Base-by-base conservation (phyloP, 2,888 invertebrate species). In the Xestobium rufovillosum region DNA sequence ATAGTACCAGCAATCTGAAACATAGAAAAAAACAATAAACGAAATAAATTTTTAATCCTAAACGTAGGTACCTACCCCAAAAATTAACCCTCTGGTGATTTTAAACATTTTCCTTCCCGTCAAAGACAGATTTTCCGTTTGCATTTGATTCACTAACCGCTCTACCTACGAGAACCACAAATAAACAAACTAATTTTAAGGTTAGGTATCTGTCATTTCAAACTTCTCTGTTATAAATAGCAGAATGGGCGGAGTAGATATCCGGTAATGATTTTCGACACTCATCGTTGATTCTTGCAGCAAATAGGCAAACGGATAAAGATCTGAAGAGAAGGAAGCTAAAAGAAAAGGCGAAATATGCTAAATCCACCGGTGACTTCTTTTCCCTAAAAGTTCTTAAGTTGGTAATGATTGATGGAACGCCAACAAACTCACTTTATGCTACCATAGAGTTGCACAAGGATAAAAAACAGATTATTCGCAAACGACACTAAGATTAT, bases 1-100 rank as follows among this genome's bases (percentile, higher is more conserved):
- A 34, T 14, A 2, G 34, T 10, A 1, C 34, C 34, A 34, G 34
- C 34, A 26, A 34, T 34, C 34, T 34, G n/a, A 10, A 34, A 34
- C 14, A 23, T 3, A 31, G 19, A 9, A 17, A 31, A 19, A n/a
- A 11, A 15, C 13, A 19, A 3, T 2, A 12, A 11, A 9, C n/a
- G 3, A 3, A 32, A 10, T 23, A 11, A 31, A n/a, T n/a, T n/a
- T n/a, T n/a, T n/a, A n/a, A n/a, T n/a, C n/a, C 6, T 8, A 19
- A 19, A 19, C 23, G 4, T 14, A 9, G 9, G 9, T 26, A 26
- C 34, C 3, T n/a, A 34, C 34, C 8, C 26, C 16, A n/a, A 34
- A 16, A 28, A 34, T n/a, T 2, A 34, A 11, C 8, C 34, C 34
- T 27, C 14, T 34, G 3, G 34, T 27, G 8, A 34, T 16, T 12